Evolutionary conservation across 2,888 invertebrate species (phyloP), one percentile per base, ranked within the genome.

Genomic region (Andrena bucephala): DNA sequence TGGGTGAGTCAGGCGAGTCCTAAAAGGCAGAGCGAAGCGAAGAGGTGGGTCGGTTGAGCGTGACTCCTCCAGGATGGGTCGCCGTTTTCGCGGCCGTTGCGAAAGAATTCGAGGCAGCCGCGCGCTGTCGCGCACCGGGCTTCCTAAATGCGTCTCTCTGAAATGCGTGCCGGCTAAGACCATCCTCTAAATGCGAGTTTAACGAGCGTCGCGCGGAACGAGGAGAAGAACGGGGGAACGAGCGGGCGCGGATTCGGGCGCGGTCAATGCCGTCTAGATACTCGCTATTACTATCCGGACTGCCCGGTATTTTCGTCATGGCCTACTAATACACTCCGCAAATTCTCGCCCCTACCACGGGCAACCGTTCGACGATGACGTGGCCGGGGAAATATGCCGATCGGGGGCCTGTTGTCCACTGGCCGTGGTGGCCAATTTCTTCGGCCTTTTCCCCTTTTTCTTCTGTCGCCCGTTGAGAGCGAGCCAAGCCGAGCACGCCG

Each of bases 281-380:
- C 68, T 78, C 81, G 77, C 85, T 87, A 85, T 89, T 89, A 85
- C 83, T 81, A 87, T 86, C 85, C 81, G 83, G 79, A 70, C 82
- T 66, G 86, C 72, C 71, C 78, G 89, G 85, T 90, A 92, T 92
- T 92, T 90, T 89, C 72, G 86, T 89, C 89, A 77, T 87, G 89
- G 86, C 88, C 87, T 86, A 90, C 86, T 90, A 89, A 91, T 90
- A 88, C 87, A 88, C 87, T 88, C 85, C 70, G 86, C 82, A 69
- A 89, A 88, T 84, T 87, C 86, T 86, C 83, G 75, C 69, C 79
- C 42, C 83, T 83, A 54, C 84, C 79, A 74, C 78, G 72, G 62
- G 65, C 31, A 36, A 65, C 36, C 48, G 73, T 74, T 71, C 83
- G 67, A 60, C 72, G 79, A 69, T 85, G 85, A 85, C 85, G 83